Base-by-base conservation (phyloP, 2,797 vertebrate genomes). In the Ammospiza maritima region DNA sequence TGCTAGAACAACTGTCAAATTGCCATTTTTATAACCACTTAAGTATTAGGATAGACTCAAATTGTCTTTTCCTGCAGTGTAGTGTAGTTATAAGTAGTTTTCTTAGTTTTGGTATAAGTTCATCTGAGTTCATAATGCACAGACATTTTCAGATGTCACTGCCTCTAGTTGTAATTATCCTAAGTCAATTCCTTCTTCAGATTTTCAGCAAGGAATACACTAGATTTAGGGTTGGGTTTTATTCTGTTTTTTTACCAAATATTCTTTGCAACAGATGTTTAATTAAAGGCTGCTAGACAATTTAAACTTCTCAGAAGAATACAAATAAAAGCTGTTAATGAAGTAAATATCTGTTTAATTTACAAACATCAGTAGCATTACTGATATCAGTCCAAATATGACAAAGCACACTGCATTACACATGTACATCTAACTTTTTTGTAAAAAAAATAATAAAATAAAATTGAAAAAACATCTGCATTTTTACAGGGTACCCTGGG, bases 331-430 rank as follows among this genome's bases (percentile, higher is more conserved):
- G 64, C 97, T 97, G 94, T 97, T 96, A 97, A 96, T 98, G 98
- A 99, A 99, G 99, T 99, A 99, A 98, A 99, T 99, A 99, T 98
- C 98, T 98, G 98, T 99, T 99, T 99, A 99, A 99, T 99, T 98
- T 99, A 98, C 98, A 99, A 98, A 99, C 98, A 99, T 99, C 99
- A 99, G 99, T 98, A 98, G 98, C 97, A 98, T 97, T 98, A 99
- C 98, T 99, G 99, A 99, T 98, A 99, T 98, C 98, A 98, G 98
- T 99, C 99, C 98, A 98, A 97, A 98, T 98, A 98, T 98, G 98
- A 98, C 98, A 98, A 98, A 98, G 98, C 98, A 99, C 98, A 98
- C 98, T 97, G 98, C 98, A 99, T 98, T 97, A 98, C 97, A 98
- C 98, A 98, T 96, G 96, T 97, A 98, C 97, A 98, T 96, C 98